phyloP scores from a whole-genome alignment of 2,113 vertebrate species.

The Pelecanus crispus region DNA sequence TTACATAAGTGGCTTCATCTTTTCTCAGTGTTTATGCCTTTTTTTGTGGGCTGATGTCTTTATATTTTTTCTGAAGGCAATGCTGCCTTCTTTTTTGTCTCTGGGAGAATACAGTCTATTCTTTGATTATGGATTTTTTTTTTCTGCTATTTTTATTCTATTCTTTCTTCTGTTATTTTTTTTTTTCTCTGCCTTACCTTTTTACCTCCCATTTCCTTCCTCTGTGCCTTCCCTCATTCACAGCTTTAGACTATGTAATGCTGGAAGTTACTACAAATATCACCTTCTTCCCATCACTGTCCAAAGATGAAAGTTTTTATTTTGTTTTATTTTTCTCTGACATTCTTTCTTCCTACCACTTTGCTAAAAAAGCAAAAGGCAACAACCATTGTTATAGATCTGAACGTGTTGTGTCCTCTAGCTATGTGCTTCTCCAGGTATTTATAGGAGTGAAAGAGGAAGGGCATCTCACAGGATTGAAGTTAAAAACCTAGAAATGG shows the following conservation, averaged over 20 bases:
- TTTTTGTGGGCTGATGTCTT: neutral
- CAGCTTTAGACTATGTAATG: neutral
- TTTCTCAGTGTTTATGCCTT: neutral
- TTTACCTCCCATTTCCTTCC: neutral
- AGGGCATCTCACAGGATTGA: neutral
- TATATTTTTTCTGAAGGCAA: neutral
- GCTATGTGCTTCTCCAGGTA: neutral
- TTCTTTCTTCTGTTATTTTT: neutral
- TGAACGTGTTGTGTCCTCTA: neutral
- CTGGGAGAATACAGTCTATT: neutral
- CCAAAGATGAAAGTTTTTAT: neutral
- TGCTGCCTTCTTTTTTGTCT: neutral
- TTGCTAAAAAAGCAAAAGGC: neutral
- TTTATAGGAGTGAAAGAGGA: neutral
- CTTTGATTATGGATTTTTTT: neutral
- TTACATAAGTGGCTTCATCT: fast-evolving
- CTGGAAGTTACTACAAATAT: neutral
- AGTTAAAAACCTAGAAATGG: neutral
- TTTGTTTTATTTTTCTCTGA: neutral
- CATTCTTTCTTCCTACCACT: neutral
- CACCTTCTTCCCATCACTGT: neutral
- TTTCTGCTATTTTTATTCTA: neutral
- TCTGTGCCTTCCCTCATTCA: neutral
- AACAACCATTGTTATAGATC: neutral
- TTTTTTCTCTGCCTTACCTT: neutral